A percentile compares a stretch with the other conserved stretches of the same genome.
Evolutionary conservation across 2,113 vertebrate species (phyloP).

Genomic region (Vombatus ursinus): DNA sequence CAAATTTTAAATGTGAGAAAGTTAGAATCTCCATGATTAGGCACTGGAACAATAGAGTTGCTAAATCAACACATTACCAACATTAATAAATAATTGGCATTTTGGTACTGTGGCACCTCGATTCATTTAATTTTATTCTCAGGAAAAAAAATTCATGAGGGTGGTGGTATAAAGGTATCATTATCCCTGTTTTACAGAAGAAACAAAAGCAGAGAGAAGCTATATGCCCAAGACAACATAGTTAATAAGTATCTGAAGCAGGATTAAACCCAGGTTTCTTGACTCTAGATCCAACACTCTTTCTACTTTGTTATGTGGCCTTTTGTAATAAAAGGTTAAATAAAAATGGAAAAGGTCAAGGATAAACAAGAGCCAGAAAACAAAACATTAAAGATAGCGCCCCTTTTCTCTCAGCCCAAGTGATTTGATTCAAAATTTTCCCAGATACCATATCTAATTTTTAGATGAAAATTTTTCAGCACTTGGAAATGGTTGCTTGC

Average conservation of each 20-base stretch:
- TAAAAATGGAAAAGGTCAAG: background rate
- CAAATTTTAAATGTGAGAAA: slow-evolving; percentile 39
- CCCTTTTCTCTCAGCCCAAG: background rate
- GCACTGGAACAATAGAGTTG: background rate
- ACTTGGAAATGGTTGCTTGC: background rate
- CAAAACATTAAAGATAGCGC: background rate
- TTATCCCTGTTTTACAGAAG: background rate
- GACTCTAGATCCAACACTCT: background rate
- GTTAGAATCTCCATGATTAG: background rate
- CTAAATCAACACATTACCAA: background rate
- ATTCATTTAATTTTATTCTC: background rate
- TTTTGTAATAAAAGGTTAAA: background rate
- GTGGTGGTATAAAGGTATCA: background rate
- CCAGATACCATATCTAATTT: no score
- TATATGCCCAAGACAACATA: background rate
- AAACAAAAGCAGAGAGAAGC: background rate
- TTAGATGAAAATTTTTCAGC: slow-evolving; percentile 9
- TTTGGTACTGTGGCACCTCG: background rate
- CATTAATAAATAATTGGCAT: background rate
- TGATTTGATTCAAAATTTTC: background rate
- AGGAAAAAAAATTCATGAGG: background rate
- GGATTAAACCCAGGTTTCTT: background rate
- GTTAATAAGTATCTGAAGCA: background rate
- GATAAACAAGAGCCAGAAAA: background rate
- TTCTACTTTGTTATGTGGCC: background rate